Conservation (phyloP, 2,113 vertebrate genomes). For the Nipponia nippon region DNA sequence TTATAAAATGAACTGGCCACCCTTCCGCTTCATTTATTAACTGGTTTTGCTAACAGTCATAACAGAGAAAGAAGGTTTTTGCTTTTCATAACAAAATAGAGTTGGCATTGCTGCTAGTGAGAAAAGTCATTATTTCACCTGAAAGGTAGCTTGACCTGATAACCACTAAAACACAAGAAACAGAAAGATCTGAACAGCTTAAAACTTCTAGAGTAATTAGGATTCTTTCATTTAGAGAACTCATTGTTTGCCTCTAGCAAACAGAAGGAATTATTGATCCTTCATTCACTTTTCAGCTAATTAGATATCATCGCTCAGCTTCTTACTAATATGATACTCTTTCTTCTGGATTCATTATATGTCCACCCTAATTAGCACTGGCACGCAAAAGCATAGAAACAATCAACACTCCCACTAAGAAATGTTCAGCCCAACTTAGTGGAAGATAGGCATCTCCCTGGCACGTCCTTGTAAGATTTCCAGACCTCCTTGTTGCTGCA, state of each 20-base stretch:
- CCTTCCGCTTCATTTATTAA: neutral
- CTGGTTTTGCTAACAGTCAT: neutral
- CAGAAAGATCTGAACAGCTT: neutral
- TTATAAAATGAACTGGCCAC: neutral
- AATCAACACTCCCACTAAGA: neutral
- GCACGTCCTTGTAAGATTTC: neutral
- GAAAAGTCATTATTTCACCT: neutral
- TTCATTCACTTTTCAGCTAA: neutral
- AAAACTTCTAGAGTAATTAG: neutral
- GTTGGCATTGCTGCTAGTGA: neutral
- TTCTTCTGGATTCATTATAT: neutral
- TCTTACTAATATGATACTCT: neutral
- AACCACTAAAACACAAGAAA: neutral
- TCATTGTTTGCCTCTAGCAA: neutral
- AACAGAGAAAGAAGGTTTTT: neutral
- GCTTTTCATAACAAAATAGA: neutral
- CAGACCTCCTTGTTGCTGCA: neutral
- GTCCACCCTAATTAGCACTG: neutral
- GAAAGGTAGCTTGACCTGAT: neutral
- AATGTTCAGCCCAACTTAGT: neutral
- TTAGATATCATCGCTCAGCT: neutral
- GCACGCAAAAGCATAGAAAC: neutral
- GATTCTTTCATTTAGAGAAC: neutral
- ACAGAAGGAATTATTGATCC: neutral
- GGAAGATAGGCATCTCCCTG: neutral